Evolutionary conservation across 2,113 vertebrate genomes (phyloP).

Genomic region (Pholis gunnellus): DNA sequence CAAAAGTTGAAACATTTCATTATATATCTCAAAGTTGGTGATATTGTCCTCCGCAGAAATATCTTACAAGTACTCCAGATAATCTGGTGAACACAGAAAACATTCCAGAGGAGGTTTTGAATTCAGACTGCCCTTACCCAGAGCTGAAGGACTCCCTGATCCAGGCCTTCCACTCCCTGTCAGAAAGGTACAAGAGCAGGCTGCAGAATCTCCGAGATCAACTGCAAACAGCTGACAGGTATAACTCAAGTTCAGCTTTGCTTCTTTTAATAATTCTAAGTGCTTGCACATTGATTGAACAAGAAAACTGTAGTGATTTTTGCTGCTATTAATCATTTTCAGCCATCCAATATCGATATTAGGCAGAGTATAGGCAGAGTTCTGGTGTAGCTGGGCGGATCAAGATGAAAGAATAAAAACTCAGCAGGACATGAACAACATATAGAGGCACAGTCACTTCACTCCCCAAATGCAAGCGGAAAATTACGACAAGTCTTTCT

Average conservation of each 20-base stretch:
- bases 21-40: not conserved
- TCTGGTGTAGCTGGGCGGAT: conserved; percentile 23
- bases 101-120: conserved; percentile 84
- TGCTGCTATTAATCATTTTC: conserved; percentile 9
- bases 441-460: conserved; percentile 23
- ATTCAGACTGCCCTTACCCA: conserved; percentile 88
- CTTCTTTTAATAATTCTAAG: not conserved
- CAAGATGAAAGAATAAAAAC: conserved; percentile 31
- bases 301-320: not conserved
- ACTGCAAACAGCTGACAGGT: conserved; percentile 86
- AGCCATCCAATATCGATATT: conserved; percentile 15
- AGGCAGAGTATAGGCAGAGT: conserved; percentile 13
- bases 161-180: conserved; percentile 85
- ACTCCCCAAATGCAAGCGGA: conserved; percentile 24
- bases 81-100: conserved; percentile 57
- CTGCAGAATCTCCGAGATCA: conserved; percentile 81
- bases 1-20: not conserved
- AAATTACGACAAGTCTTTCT: conserved; percentile 20
- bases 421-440: conserved; percentile 26
- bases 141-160: conserved; percentile 86
- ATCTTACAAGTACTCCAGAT: conserved; percentile 69
- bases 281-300: not conserved
- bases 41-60: conserved; percentile 60
- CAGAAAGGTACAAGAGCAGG: conserved; percentile 81
- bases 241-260: not conserved